A percentile compares a stretch with the other conserved stretches of the same genome.
These are phyloP conservation scores for Astreopora myriophthalma DNA, from an alignment of 64 coral and sea anemone genomes.

Conservation along the genomic window DNA sequence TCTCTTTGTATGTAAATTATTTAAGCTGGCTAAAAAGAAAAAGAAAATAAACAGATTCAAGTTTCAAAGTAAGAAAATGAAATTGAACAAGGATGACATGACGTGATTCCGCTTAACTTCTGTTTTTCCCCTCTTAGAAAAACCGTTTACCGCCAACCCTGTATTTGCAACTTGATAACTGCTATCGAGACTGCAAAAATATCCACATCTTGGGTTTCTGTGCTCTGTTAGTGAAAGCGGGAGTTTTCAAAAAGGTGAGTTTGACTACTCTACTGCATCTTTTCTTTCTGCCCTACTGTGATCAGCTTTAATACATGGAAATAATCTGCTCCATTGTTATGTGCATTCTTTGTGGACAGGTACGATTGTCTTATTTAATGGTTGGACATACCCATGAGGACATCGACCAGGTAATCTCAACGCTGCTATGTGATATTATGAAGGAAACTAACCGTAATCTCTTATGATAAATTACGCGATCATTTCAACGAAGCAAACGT, in stretches of 20 bases:
- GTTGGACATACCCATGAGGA: conserved; percentile 59
- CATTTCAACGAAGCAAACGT: too few species aligned
- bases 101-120: too few species aligned
- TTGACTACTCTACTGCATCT: not conserved
- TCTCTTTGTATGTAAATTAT: too few species aligned
- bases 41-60: too few species aligned
- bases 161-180: conserved; percentile 30
- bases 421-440: not conserved
- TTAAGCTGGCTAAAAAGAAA: too few species aligned
- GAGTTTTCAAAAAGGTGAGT: conserved; percentile 19
- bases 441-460: not conserved
- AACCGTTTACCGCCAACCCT: not conserved
- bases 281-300: not conserved
- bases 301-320: too few species aligned
- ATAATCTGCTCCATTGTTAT: not conserved
- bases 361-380: conserved; percentile 14
- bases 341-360: not conserved
- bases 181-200: conserved; percentile 19
- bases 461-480: not conserved
- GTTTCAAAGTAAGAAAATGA: too few species aligned
- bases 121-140: not conserved
- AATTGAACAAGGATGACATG: too few species aligned
- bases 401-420: conserved; percentile 16
- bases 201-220: conserved; percentile 32
- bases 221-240: conserved; percentile 3